Evolutionary conservation across 2,888 invertebrate genomes (phyloP), one percentile per base, ranked within the genome.

Genomic region (Argynnis bischoffii): DNA sequence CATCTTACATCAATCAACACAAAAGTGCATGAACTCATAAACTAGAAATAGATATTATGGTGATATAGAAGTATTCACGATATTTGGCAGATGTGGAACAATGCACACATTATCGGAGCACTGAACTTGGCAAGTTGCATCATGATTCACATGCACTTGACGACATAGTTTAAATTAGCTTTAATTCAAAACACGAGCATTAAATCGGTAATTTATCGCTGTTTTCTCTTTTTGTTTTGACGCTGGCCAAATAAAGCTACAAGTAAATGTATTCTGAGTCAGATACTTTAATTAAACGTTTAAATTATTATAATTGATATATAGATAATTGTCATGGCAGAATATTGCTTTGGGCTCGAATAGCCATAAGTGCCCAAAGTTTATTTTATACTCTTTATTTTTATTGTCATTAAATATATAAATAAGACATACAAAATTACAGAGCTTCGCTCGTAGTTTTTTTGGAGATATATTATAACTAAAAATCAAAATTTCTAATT

Each of bases 61-160:
- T 57, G 55, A 57, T 51, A 69, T 70, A 64, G 41, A 69, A 69
- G 72, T 67, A 71, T 66, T 70, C 67, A 48, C 60, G 67, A 56
- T 63, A 71, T 72, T 74, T 73, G 73, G 74, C 74, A 72, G 57
- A 67, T 59, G 53, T 55, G 35, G 35, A 67, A 63, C 64, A 55
- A 68, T 65, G 51, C 63, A 68, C 70, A 55, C 70, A 71, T 68
- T 63, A 71, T 63, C 71, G 77, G 87, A 81, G 83, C 86, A 85
- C 71, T 86, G 87, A 89, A 88, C 88, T 85, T 88, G 86, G 84
- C 85, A 83, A 55, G 31, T 66, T 72, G 73, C 74, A 70, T 72
- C 72, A 71, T 77, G 78, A 78, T 77, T 76, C 78, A 77, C 73
- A 31, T 50, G 47, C 55, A 56, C 67, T 65, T 70, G 65, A 63